Percentiles rank a stretch among this genome's conserved stretches.
Evolutionary conservation across 2,113 vertebrate genomes (phyloP).

Genomic region (Columba livia): DNA sequence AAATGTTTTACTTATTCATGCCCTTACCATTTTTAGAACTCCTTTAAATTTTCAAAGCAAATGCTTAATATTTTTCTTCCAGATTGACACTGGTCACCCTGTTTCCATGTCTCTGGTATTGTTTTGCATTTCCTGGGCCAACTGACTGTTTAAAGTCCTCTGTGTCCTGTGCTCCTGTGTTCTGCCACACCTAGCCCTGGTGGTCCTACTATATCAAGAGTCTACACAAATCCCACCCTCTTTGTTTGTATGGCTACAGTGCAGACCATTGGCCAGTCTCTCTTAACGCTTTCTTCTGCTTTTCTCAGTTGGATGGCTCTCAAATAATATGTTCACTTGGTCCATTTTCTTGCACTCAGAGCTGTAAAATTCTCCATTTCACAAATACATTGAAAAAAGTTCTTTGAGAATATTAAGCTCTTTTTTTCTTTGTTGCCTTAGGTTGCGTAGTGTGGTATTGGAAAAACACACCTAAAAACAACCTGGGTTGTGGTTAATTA

Average conservation of each 20-base stretch:
- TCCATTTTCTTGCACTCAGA: background rate
- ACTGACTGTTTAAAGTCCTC: background rate
- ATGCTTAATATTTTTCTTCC: background rate
- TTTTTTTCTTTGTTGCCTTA: background rate
- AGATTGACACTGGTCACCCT: background rate
- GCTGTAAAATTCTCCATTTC: background rate
- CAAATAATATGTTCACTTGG: background rate
- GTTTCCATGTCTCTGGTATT: background rate
- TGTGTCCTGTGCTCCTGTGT: background rate
- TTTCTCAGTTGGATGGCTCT: background rate
- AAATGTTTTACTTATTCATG: background rate
- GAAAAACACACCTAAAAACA: background rate
- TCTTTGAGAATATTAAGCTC: background rate
- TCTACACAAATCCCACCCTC: background rate
- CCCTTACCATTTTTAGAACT: background rate
- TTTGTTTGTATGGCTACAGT: rapidly evolving
- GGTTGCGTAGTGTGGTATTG: background rate
- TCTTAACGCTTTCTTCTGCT: background rate
- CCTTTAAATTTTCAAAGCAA: background rate
- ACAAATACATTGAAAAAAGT: background rate
- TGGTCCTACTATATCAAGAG: background rate
- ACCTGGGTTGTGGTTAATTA: background rate
- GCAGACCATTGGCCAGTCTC: rapidly evolving
- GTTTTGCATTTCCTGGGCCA: background rate
- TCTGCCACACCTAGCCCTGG: background rate